These are phyloP conservation scores for Asobara japonica DNA, from an alignment of 1,140 invertebrate species.

Conservation along the genomic window DNA sequence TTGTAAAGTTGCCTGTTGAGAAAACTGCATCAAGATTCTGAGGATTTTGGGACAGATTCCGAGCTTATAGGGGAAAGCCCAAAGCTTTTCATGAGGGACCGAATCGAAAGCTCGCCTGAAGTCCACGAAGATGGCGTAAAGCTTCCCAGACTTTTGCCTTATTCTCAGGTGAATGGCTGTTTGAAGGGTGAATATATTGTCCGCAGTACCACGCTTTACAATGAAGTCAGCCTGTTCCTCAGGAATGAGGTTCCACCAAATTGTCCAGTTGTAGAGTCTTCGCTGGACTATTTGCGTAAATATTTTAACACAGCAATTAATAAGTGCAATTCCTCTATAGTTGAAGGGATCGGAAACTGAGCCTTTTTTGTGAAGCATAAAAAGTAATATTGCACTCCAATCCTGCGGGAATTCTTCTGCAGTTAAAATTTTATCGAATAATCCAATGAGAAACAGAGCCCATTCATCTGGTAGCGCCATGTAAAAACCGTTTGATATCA, in stretches of 20 bases:
- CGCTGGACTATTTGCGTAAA: background rate
- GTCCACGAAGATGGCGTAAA: background rate
- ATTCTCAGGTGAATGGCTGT: slow-evolving; percentile 5
- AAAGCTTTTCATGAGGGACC: too few species aligned
- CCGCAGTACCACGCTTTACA: slow-evolving; percentile 4
- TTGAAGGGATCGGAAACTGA: background rate
- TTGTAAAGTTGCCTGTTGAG: too few species aligned
- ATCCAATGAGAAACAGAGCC: background rate
- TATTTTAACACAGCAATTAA: background rate
- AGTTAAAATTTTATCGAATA: background rate
- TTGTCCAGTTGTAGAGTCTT: background rate
- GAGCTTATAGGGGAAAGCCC: background rate
- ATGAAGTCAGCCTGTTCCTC: slow-evolving; percentile 27
- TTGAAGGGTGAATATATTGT: slow-evolving; percentile 31
- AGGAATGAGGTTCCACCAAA: background rate
- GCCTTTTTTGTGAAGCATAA: slow-evolving; percentile 19
- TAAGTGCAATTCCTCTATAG: background rate
- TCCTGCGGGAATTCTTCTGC: background rate
- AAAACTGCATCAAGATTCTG: too few species aligned
- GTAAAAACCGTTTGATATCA: background rate
- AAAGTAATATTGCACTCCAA: background rate
- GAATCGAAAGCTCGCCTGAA: slow-evolving; percentile 34
- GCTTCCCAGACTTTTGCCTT: background rate
- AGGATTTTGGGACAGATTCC: slow-evolving; percentile 8
- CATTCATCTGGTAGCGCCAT: background rate